Evolutionary conservation across 2,797 vertebrate species (phyloP).

Genomic region (Thunnus albacares): DNA sequence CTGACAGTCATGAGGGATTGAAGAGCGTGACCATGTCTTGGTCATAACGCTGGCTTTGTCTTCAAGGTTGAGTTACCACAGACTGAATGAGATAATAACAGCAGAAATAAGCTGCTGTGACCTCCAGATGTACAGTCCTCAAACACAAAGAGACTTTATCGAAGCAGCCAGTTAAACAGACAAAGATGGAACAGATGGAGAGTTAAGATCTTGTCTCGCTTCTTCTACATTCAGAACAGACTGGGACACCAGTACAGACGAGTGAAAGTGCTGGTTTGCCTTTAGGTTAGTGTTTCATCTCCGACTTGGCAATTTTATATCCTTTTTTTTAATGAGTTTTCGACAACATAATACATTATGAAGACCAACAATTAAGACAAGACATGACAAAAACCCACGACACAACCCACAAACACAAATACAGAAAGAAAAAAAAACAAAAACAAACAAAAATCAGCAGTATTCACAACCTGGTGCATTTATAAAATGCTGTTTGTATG

Average conservation of each 20-base stretch:
- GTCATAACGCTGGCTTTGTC: conserved; percentile 36
- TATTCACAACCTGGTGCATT: no score
- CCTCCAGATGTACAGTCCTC: conserved; percentile 9
- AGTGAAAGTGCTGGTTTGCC: conserved; percentile 2
- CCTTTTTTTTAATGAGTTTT: background rate
- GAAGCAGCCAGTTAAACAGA: conserved; percentile 6
- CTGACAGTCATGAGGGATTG: conserved; percentile 4
- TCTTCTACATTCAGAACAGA: background rate
- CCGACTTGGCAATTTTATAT: background rate
- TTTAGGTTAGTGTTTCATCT: background rate
- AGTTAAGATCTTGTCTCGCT: background rate
- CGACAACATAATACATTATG: no score
- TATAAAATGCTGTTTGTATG: no score
- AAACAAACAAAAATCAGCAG: no score
- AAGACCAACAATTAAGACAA: no score
- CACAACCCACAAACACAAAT: no score
- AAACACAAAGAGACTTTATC: conserved; percentile 18
- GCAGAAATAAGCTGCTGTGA: conserved; percentile 7
- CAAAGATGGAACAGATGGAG: conserved; percentile 12
- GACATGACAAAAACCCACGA: no score
- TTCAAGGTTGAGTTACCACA: conserved; percentile 10
- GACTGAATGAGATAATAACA: conserved; percentile 21
- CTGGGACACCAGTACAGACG: background rate
- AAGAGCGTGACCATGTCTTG: background rate
- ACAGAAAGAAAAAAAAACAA: no score